Evolutionary conservation across 2,113 vertebrate genomes (phyloP).

Genomic region (Eubucco bourcierii): DNA sequence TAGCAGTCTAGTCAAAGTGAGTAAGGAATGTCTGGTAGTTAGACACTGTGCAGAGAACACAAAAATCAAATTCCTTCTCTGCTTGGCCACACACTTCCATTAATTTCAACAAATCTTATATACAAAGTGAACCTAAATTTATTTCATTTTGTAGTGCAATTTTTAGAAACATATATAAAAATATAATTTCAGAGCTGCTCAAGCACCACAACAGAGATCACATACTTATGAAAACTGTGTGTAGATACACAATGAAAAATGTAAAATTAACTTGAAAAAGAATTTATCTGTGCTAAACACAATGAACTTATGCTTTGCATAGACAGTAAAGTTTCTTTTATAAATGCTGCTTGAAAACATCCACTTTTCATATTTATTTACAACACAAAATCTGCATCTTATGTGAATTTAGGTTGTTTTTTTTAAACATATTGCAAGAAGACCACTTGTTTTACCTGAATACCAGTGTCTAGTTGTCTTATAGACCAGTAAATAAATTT

Average conservation of each 20-base stretch:
- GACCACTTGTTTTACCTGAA: constrained; percentile 74
- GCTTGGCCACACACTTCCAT: background rate
- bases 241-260: background rate
- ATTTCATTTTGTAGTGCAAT: background rate
- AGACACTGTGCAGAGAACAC: background rate
- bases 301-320: background rate
- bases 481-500: constrained; percentile 84
- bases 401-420: background rate
- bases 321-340: background rate
- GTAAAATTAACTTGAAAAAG: background rate
- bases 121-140: background rate
- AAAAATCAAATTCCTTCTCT: background rate
- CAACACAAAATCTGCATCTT: background rate
- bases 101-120: background rate
- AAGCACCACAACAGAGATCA: background rate
- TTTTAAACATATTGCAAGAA: background rate
- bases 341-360: background rate
- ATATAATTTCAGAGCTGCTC: background rate
- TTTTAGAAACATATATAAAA: background rate
- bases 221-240: background rate
- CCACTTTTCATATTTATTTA: background rate
- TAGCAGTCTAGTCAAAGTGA: background rate
- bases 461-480: constrained; percentile 77
- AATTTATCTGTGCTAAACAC: background rate
- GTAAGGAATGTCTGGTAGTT: background rate